These are phyloP conservation scores for Oreortyx pictus DNA, from an alignment of 2,797 vertebrate genomes.

Conservation along the genomic window DNA sequence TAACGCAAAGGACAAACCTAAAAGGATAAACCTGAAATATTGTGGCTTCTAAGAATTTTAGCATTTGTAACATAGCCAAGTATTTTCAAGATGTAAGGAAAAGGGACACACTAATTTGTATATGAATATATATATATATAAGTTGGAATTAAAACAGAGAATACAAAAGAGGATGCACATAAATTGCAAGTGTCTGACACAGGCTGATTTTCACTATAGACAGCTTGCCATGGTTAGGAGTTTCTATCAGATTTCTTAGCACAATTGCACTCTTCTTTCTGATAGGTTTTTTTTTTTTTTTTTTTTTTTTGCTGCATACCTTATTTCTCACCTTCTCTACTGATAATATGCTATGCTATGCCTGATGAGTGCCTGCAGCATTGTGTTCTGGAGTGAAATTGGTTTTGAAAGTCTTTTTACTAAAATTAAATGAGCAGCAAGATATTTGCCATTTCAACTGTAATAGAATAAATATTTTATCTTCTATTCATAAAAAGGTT, in stretches of 20 bases:
- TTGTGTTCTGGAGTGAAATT: constrained; percentile 2
- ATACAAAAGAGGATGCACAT: not conserved
- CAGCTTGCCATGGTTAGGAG: not conserved
- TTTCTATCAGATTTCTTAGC: constrained; percentile 7
- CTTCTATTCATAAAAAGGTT: constrained; percentile 18
- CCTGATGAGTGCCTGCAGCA: constrained; percentile 30
- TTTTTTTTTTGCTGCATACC: constrained; percentile 28
- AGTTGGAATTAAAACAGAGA: not conserved
- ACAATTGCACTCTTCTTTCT: not conserved
- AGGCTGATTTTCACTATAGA: not conserved
- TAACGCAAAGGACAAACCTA: not conserved
- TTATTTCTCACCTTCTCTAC: constrained; percentile 30
- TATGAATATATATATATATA: not conserved
- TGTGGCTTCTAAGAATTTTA: not conserved
- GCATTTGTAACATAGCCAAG: constrained; percentile 10
- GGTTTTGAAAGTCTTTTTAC: constrained; percentile 25
- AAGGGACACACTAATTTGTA: not conserved
- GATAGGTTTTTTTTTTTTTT: constrained; percentile 49
- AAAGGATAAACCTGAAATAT: not conserved
- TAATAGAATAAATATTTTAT: constrained; percentile 65
- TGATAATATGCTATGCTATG: constrained; percentile 28
- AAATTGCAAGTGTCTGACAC: constrained; percentile 22
- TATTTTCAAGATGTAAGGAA: constrained; percentile 2
- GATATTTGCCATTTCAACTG: constrained; percentile 39
- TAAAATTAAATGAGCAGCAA: constrained; percentile 16